Conservation (phyloP, 2,888 invertebrate species). For the Lasioglossum oenotherae region DNA sequence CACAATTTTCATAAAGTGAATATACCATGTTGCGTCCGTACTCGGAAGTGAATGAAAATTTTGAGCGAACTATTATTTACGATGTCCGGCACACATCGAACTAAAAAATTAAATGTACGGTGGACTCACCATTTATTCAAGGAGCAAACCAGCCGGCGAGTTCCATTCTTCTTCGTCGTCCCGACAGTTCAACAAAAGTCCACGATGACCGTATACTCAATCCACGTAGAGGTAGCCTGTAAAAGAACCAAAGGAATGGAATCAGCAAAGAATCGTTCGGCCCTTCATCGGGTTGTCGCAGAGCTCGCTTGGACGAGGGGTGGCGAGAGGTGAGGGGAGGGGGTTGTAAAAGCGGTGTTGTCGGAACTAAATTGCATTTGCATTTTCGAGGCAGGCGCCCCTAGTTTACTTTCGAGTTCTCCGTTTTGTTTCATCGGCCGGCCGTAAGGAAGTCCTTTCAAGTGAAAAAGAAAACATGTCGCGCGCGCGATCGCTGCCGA, state of each 20-base stretch:
- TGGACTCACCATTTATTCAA: constrained; percentile 9
- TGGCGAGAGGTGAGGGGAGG: neutral
- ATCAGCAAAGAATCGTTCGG: constrained; percentile 2
- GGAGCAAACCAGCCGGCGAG: neutral
- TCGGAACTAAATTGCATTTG: constrained; percentile 71
- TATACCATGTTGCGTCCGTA: no score
- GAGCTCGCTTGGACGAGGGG: neutral
- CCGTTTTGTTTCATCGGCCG: constrained; percentile 52
- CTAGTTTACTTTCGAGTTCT: constrained; percentile 48
- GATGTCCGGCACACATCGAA: neutral
- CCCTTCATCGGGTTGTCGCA: constrained; percentile 8
- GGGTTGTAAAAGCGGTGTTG: constrained; percentile 12
- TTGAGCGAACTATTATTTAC: neutral
- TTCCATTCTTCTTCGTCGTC: constrained; percentile 28
- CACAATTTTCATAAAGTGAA: no score
- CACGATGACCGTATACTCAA: neutral
- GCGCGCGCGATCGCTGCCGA: constrained; percentile 9
- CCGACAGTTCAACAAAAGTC: constrained; percentile 42
- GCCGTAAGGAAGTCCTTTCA: constrained; percentile 21
- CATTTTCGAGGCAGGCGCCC: constrained; percentile 61
- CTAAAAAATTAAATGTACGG: neutral
- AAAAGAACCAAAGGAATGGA: constrained; percentile 13
- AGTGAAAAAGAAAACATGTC: constrained; percentile 10
- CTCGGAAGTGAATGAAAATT: neutral
- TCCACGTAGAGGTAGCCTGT: constrained; percentile 16